Percentiles rank a stretch among this genome's conserved stretches.
These are phyloP conservation scores for Struthidea cinerea DNA, from an alignment of 2,113 vertebrate species.

Conservation along the genomic window DNA sequence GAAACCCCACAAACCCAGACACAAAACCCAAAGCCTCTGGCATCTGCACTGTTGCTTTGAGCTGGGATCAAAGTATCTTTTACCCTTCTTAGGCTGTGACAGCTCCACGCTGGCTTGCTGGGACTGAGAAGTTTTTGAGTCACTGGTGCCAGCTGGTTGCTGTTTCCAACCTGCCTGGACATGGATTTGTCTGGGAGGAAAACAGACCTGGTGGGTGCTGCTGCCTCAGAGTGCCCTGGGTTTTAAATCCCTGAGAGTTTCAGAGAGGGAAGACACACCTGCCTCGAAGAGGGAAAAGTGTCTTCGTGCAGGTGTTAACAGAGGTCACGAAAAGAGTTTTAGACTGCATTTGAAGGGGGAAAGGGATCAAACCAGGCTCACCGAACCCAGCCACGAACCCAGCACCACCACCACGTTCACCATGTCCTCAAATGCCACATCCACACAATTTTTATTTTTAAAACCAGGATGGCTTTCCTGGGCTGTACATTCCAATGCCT, in stretches of 20 bases:
- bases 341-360: not conserved
- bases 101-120: not conserved
- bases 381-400: not conserved
- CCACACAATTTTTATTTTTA: not conserved
- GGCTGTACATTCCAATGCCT: not conserved
- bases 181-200: not conserved
- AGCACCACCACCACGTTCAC: not conserved
- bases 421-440: not conserved
- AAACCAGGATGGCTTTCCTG: not conserved
- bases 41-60: not conserved
- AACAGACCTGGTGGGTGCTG: not conserved
- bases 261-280: not conserved
- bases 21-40: not conserved
- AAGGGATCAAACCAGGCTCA: not conserved
- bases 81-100: not conserved
- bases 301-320: not conserved
- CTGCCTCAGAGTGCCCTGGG: not conserved
- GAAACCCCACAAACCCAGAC: not conserved
- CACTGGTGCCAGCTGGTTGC: not conserved
- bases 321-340: not conserved
- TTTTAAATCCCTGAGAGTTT: not conserved
- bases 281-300: not conserved
- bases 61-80: not conserved
- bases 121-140: not conserved
- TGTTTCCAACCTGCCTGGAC: slow-evolving; percentile 2